Evolutionary conservation across 1,140 invertebrate genomes (phyloP).

Genomic region (Calosoma granatense): DNA sequence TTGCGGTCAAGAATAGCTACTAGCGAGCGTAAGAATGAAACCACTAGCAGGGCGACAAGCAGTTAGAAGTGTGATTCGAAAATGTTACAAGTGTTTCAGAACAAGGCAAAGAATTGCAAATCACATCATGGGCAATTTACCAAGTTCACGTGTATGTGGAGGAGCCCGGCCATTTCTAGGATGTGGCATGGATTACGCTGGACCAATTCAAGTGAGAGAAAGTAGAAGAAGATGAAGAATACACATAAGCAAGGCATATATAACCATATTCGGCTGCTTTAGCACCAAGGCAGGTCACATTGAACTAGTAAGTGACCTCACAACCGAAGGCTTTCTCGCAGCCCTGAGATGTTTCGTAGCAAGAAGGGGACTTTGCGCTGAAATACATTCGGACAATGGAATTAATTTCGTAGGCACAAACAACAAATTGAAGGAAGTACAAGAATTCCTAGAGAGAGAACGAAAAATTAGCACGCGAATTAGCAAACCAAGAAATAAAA

Average conservation of each 20-base stretch:
- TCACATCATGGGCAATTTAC: conserved; percentile 13
- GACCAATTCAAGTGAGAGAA: conserved; percentile 11
- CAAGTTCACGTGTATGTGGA: conserved; percentile 2
- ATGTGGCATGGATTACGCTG: conserved; percentile 15
- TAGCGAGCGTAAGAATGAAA: background rate
- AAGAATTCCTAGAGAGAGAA: background rate
- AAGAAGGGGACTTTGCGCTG: conserved; percentile 17
- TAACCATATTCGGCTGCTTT: conserved; percentile 17
- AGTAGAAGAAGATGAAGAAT: conserved; percentile 12
- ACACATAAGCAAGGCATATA: conserved; percentile 12
- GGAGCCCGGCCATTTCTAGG: conserved; percentile 8
- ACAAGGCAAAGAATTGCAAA: background rate
- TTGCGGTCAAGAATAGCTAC: background rate
- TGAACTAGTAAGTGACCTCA: conserved; percentile 15
- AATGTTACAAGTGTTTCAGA: background rate
- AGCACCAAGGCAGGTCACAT: conserved; percentile 16
- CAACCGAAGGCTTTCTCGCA: conserved; percentile 24
- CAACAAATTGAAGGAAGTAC: conserved; percentile 8
- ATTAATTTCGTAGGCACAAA: conserved; percentile 24
- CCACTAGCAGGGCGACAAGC: background rate
- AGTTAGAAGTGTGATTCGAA: background rate
- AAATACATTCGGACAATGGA: conserved; percentile 24
- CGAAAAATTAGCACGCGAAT: background rate
- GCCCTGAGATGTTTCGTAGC: conserved; percentile 26
- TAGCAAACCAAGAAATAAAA: conserved; percentile 2